phyloP scores from a whole-genome alignment of 2,113 vertebrate genomes.

The Lota lota region DNA sequence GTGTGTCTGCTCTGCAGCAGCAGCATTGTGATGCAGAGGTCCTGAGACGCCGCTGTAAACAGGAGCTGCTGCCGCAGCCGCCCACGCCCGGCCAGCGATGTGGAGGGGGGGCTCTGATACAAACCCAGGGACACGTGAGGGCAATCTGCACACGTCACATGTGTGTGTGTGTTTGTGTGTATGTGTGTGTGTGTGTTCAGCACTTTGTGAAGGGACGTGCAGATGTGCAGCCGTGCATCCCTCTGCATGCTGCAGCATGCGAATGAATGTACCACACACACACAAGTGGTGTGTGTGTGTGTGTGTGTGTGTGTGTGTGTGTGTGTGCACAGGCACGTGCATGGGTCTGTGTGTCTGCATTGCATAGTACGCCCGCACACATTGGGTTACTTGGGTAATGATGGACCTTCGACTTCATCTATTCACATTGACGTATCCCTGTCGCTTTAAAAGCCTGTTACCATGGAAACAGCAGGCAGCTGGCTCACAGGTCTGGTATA shows the following conservation, averaged over 20 bases:
- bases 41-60: slow-evolving; percentile 24
- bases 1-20: slow-evolving; percentile 5
- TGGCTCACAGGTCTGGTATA: slow-evolving; percentile 56
- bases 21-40: slow-evolving; percentile 43
- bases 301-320: slow-evolving; percentile 29
- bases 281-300: background rate
- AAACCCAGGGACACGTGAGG: slow-evolving; percentile 7
- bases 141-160: background rate
- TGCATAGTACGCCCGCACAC: background rate
- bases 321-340: too few species aligned
- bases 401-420: slow-evolving; percentile 45
- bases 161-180: background rate
- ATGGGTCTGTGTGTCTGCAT: background rate
- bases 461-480: slow-evolving; percentile 75
- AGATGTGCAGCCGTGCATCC: slow-evolving; percentile 6
- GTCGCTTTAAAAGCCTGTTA: slow-evolving; percentile 72
- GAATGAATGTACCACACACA: background rate
- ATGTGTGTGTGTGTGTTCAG: background rate
- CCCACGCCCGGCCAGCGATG: slow-evolving; percentile 29
- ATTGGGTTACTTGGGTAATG: slow-evolving; percentile 42
- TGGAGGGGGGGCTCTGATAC: background rate
- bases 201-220: too few species aligned
- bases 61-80: slow-evolving; percentile 28
- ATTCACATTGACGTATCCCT: slow-evolving; percentile 60
- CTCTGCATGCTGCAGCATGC: slow-evolving; percentile 9